phyloP scores from a whole-genome alignment of 2,113 vertebrate species.

The Maccullochella peelii region DNA sequence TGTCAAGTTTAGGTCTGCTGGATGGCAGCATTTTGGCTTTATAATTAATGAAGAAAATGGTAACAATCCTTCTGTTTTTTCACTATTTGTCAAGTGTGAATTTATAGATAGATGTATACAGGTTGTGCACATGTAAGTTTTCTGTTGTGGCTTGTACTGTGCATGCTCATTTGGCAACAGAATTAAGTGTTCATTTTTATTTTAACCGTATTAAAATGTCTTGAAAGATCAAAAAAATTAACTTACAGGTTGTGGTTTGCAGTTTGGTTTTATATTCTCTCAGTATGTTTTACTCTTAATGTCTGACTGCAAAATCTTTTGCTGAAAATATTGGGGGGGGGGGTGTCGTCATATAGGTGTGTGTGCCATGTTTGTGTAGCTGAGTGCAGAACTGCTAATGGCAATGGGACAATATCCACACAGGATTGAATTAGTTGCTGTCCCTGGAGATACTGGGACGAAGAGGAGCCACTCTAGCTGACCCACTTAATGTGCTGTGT shows the following conservation, averaged over 20 bases:
- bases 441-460: constrained; percentile 58
- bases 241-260: not conserved
- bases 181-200: not conserved
- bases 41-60: not conserved
- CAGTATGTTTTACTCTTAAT: not conserved
- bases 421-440: constrained; percentile 69
- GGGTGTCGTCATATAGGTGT: constrained; percentile 1
- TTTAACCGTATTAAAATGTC: not conserved
- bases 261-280: not conserved
- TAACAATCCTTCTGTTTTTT: not conserved
- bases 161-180: not conserved
- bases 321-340: constrained; percentile 1
- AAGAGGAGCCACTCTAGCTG: constrained; percentile 57
- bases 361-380: constrained; percentile 6
- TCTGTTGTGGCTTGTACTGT: not conserved
- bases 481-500: constrained; percentile 67
- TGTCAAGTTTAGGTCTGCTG: not conserved
- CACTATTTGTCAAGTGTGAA: not conserved
- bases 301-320: not conserved
- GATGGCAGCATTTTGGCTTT: not conserved
- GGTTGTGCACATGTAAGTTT: not conserved
- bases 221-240: not conserved
- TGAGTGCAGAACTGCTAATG: constrained; percentile 54
- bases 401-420: constrained; percentile 59
- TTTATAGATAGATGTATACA: not conserved